Conservation (phyloP, 2,113 vertebrate genomes). For the Python bivittatus region DNA sequence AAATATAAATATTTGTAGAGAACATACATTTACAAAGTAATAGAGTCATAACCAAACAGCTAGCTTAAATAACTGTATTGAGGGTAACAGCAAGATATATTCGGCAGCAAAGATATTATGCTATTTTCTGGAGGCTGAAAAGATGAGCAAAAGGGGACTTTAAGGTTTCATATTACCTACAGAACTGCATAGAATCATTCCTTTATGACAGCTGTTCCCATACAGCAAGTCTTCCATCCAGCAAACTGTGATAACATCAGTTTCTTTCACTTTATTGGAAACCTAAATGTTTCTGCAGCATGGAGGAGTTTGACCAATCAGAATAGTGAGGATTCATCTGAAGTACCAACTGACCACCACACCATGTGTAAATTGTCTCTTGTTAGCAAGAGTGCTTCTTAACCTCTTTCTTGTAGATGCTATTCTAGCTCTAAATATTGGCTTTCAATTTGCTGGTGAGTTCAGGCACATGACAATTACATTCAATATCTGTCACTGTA, state of each 20-base stretch:
- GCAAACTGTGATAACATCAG: background rate
- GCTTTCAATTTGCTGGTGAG: slow-evolving; percentile 75
- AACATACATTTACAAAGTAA: slow-evolving; percentile 41
- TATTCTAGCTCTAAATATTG: slow-evolving; percentile 51
- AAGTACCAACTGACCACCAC: background rate
- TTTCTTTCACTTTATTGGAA: background rate
- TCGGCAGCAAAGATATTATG: slow-evolving; percentile 30
- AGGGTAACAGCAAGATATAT: slow-evolving; percentile 46
- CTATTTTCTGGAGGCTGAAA: slow-evolving; percentile 8
- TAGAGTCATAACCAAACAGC: background rate
- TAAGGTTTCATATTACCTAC: background rate
- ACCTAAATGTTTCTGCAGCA: background rate
- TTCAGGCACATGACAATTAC: slow-evolving; percentile 77
- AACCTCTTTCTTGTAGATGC: slow-evolving; percentile 54
- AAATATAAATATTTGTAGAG: slow-evolving; percentile 56
- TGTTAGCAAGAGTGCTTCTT: slow-evolving; percentile 30
- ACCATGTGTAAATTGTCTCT: background rate
- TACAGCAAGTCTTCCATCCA: background rate
- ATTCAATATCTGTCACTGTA: slow-evolving; percentile 82
- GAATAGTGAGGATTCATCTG: background rate
- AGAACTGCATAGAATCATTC: background rate
- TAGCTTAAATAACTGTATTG: slow-evolving; percentile 37
- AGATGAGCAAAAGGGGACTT: slow-evolving; percentile 27
- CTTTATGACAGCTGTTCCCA: background rate
- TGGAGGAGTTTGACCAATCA: background rate